Percentiles rank a stretch among this genome's conserved stretches.
These are phyloP conservation scores for Diplazon laetatorius DNA, from an alignment of 2,888 invertebrate species.

Conservation along the genomic window DNA sequence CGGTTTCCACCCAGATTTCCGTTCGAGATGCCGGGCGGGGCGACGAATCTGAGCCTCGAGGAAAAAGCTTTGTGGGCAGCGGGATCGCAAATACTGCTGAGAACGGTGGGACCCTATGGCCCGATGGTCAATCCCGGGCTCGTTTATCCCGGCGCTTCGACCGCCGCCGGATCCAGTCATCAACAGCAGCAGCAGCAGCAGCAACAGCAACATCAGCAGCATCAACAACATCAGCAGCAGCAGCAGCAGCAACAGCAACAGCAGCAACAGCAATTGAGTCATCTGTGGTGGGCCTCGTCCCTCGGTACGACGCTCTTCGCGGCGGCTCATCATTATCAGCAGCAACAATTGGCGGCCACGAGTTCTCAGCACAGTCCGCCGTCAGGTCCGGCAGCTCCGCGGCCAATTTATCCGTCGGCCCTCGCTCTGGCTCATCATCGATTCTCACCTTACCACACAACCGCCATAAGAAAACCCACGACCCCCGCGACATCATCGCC, in stretches of 20 bases:
- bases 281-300: constrained; percentile 81
- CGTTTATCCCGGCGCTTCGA: constrained; percentile 82
- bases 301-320: constrained; percentile 82
- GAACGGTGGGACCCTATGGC: constrained; percentile 85
- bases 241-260: constrained; percentile 70
- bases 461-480: constrained; percentile 75
- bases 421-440: constrained; percentile 81
- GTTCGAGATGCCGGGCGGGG: constrained; percentile 84
- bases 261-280: constrained; percentile 74
- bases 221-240: constrained; percentile 72
- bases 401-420: constrained; percentile 79
- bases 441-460: constrained; percentile 81
- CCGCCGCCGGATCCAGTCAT: constrained; percentile 75
- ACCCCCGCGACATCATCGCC: constrained; percentile 77
- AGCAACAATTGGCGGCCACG: constrained; percentile 85
- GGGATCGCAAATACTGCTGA: constrained; percentile 88
- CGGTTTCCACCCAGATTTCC: constrained; percentile 90
- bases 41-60: constrained; percentile 89
- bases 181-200: constrained; percentile 75
- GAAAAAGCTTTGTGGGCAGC: constrained; percentile 91
- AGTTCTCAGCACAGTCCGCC: constrained; percentile 78
- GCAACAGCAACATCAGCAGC: constrained; percentile 74
- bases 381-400: constrained; percentile 77
- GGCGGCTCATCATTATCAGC: constrained; percentile 84
- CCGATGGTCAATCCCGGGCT: constrained; percentile 82